A percentile compares a stretch with the other conserved stretches of the same genome.
Conservation (phyloP, 2,888 invertebrate species). For the Lycia hirtaria region DNA sequence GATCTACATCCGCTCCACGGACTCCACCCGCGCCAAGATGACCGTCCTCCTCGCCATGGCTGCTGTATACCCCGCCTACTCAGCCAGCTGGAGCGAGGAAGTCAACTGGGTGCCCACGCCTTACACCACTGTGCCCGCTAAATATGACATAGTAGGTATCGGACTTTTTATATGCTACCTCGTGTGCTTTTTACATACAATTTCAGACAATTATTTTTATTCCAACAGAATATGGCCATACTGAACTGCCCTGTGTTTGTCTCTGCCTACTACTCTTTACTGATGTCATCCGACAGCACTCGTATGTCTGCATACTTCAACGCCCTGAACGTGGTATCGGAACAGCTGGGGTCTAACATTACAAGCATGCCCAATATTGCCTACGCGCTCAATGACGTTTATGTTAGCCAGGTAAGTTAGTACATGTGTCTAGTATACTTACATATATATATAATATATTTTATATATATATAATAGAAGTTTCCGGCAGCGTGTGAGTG, state of each 20-base stretch:
- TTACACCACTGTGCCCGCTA: constrained; percentile 54
- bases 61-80: constrained; percentile 50
- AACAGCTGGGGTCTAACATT: constrained; percentile 31
- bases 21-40: constrained; percentile 62
- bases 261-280: constrained; percentile 1
- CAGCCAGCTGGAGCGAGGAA: constrained; percentile 49
- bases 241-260: constrained; percentile 50
- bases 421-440: not conserved
- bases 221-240: constrained; percentile 47
- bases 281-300: constrained; percentile 4
- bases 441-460: too few relatives aligned
- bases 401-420: constrained; percentile 46
- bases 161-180: too few relatives aligned
- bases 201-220: constrained; percentile 12
- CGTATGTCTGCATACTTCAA: constrained; percentile 37
- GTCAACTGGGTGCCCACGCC: constrained; percentile 60
- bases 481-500: too few relatives aligned
- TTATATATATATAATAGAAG: too few relatives aligned
- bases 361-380: constrained; percentile 26
- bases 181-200: too few relatives aligned
- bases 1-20: constrained; percentile 62
- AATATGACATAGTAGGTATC: constrained; percentile 47
- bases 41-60: constrained; percentile 57
- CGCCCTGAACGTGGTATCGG: constrained; percentile 39
- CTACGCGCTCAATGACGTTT: constrained; percentile 46